phyloP scores from a whole-genome alignment of 2,888 invertebrate genomes.

The Catocala fraxini region DNA sequence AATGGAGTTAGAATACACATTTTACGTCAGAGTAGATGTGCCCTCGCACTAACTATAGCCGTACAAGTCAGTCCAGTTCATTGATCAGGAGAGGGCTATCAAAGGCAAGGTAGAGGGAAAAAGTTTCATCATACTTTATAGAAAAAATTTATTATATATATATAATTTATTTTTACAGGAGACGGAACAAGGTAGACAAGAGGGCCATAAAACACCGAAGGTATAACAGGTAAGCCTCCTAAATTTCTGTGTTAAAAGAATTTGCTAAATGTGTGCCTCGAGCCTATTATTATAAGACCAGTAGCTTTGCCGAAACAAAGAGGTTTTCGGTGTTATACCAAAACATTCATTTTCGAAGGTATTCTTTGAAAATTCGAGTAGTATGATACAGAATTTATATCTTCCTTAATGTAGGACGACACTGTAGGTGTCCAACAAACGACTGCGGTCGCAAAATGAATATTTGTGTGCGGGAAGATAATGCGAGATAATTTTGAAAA shows the following conservation, averaged over 20 bases:
- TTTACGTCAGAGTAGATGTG: slow-evolving; percentile 27
- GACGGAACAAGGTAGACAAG: slow-evolving; percentile 16
- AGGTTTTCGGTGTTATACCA: slow-evolving; percentile 6
- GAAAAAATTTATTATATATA: slow-evolving; percentile 12
- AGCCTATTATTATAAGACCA: slow-evolving; percentile 19
- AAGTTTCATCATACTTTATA: slow-evolving; percentile 9
- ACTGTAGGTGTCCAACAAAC: slow-evolving; percentile 10
- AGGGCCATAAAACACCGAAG: slow-evolving; percentile 26
- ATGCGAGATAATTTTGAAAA: slow-evolving; percentile 31
- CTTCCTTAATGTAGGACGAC: slow-evolving; percentile 5
- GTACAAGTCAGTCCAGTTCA: slow-evolving; percentile 41
- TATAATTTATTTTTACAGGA: slow-evolving; percentile 42
- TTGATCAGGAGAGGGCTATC: slow-evolving; percentile 26
- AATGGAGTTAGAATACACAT: slow-evolving; percentile 23
- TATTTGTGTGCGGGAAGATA: slow-evolving; percentile 21
- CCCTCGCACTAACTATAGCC: slow-evolving; percentile 26
- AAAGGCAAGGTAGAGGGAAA: slow-evolving; percentile 32
- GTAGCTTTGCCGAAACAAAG: slow-evolving; percentile 7
- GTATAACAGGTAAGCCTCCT: slow-evolving; percentile 43
- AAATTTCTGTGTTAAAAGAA: slow-evolving; percentile 24
- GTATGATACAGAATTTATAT: slow-evolving; percentile 11
- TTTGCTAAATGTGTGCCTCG: slow-evolving; percentile 22
- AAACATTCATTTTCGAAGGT: background rate
- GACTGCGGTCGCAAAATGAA: slow-evolving; percentile 11
- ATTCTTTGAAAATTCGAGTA: slow-evolving; percentile 5